Conservation (phyloP, 2,888 invertebrate genomes). For the Parasteatoda lunata region DNA sequence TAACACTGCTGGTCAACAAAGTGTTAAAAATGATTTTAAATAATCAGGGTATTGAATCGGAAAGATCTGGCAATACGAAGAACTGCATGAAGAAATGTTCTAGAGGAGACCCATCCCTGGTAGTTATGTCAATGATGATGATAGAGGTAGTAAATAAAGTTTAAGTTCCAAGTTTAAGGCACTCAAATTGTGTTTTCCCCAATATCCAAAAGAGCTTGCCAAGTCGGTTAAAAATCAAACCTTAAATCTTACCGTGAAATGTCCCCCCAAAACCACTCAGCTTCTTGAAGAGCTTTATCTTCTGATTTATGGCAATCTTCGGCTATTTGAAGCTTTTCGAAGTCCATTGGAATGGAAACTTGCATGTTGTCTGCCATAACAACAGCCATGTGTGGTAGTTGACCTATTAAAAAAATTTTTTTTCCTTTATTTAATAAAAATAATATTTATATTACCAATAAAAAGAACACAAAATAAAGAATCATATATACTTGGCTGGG, state of each 20-base stretch:
- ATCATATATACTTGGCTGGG: slow-evolving; percentile 76
- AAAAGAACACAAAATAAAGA: background rate
- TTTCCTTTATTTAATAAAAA: background rate
- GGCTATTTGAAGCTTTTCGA: slow-evolving; percentile 14
- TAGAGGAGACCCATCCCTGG: too few relatives aligned
- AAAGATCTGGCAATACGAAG: too few relatives aligned
- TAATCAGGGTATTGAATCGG: background rate
- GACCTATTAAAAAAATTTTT: slow-evolving; percentile 11
- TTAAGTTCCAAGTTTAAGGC: too few relatives aligned
- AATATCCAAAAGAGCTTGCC: background rate
- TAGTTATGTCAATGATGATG: too few relatives aligned
- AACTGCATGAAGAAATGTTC: too few relatives aligned
- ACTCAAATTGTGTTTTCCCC: too few relatives aligned
- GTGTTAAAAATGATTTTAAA: too few relatives aligned
- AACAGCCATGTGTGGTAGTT: slow-evolving; percentile 38
- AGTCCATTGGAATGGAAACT: slow-evolving; percentile 1
- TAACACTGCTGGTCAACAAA: too few relatives aligned
- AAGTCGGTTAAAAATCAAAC: background rate
- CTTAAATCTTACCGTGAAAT: slow-evolving; percentile 70
- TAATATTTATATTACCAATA: background rate
- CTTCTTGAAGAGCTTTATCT: slow-evolving; percentile 72
- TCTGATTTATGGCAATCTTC: slow-evolving; percentile 25
- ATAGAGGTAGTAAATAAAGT: too few relatives aligned
- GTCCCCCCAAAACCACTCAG: slow-evolving; percentile 76
- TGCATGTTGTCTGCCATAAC: slow-evolving; percentile 32